Conservation (phyloP, 2,888 invertebrate species). For the Pyralis farinalis region DNA sequence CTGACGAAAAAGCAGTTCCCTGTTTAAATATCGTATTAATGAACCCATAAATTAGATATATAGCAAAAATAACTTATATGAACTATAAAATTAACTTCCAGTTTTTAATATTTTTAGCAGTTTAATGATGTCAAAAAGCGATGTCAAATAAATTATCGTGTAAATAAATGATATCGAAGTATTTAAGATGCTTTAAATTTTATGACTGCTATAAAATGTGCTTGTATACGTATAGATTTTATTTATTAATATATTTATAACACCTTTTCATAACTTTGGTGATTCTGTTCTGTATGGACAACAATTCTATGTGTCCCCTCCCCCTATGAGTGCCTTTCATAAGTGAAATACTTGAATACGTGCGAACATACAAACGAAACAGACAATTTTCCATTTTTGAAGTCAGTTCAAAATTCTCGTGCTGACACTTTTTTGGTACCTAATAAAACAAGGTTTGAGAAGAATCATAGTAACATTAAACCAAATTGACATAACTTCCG, state of each 20-base stretch:
- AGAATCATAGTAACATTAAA: conserved; percentile 2
- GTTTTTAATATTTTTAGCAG: neutral
- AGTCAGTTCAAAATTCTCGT: too few species aligned
- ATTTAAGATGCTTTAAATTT: conserved; percentile 1
- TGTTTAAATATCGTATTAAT: too few species aligned
- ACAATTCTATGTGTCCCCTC: too few species aligned
- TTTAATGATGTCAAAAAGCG: neutral
- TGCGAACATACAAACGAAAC: too few species aligned
- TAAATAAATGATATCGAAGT: neutral
- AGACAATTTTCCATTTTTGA: too few species aligned
- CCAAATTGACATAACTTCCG: conserved; percentile 23
- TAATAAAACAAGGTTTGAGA: too few species aligned
- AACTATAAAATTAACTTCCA: neutral
- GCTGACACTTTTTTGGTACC: too few species aligned
- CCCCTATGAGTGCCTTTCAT: too few species aligned
- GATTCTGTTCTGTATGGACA: too few species aligned
- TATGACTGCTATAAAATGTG: conserved; percentile 1
- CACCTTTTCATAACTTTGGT: too few species aligned
- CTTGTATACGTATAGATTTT: neutral
- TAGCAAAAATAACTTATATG: neutral
- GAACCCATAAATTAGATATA: neutral
- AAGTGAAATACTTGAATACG: too few species aligned
- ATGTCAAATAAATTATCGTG: neutral
- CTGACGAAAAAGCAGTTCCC: too few species aligned
- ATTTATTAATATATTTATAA: neutral